Evolutionary conservation across 2,113 vertebrate genomes (phyloP).

Genomic region (Arvicanthis niloticus): DNA sequence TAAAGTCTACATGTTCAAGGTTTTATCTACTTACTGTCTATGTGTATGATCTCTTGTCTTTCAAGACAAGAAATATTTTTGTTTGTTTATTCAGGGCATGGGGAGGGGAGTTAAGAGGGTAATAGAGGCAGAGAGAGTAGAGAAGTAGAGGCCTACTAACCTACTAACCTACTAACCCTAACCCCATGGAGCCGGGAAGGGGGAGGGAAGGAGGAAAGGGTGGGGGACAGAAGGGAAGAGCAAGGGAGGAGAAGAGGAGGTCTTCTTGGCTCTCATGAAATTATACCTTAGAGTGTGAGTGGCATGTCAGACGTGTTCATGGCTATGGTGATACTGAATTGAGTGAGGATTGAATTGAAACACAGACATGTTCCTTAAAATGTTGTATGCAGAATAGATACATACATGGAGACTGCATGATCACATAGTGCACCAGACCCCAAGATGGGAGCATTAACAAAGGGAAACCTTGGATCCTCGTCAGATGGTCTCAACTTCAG

Average conservation of each 20-base stretch:
- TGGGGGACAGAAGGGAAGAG: too few relatives aligned
- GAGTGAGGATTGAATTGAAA: background rate
- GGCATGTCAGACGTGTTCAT: background rate
- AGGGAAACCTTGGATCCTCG: background rate
- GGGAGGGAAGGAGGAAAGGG: too few relatives aligned
- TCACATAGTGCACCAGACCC: rapidly evolving
- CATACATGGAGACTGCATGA: rapidly evolving
- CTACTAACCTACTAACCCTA: too few relatives aligned
- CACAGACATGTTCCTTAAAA: background rate
- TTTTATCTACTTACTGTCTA: background rate
- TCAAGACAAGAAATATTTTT: too few relatives aligned
- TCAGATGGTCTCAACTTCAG: background rate
- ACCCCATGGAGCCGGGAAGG: too few relatives aligned
- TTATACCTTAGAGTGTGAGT: background rate
- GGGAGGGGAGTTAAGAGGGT: too few relatives aligned
- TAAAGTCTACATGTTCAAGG: background rate
- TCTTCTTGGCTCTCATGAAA: background rate
- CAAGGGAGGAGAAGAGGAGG: too few relatives aligned
- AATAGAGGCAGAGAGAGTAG: too few relatives aligned
- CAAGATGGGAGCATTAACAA: background rate
- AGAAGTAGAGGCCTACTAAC: too few relatives aligned
- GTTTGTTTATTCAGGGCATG: too few relatives aligned
- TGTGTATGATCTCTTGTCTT: background rate
- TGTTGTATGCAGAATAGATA: background rate
- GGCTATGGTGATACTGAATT: background rate